Percentiles rank a stretch among this genome's conserved stretches.
Conservation (phyloP, 1,140 invertebrate species). For the Lithobius niger region DNA sequence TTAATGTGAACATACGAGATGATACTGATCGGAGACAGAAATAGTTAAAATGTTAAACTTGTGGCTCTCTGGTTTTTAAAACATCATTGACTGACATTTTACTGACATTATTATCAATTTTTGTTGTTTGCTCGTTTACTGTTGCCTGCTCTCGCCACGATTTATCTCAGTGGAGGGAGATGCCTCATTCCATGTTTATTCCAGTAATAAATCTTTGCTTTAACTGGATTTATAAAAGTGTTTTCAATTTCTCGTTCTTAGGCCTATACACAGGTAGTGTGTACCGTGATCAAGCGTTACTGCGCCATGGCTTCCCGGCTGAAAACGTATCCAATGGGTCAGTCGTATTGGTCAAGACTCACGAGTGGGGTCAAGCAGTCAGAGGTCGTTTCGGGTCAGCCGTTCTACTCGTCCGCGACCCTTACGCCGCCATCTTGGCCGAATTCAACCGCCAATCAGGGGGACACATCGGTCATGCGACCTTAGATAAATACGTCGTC, state of each 20-base stretch:
- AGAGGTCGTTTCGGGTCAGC: constrained; percentile 46
- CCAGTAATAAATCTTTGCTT: too few species aligned
- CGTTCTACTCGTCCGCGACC: constrained; percentile 52
- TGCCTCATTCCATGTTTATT: too few species aligned
- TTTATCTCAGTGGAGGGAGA: too few species aligned
- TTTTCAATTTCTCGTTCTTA: constrained; percentile 26
- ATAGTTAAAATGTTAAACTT: too few species aligned
- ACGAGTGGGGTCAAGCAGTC: constrained; percentile 49
- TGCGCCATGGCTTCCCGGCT: constrained; percentile 60
- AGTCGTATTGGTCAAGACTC: constrained; percentile 64
- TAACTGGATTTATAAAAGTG: too few species aligned
- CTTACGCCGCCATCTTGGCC: constrained; percentile 51
- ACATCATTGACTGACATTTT: too few species aligned
- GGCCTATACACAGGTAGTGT: constrained; percentile 58
- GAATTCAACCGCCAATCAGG: constrained; percentile 56
- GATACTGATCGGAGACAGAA: too few species aligned
- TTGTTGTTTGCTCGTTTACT: too few species aligned
- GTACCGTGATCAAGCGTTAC: constrained; percentile 57
- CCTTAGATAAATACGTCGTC: constrained; percentile 44
- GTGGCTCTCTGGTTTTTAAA: too few species aligned
- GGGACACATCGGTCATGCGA: constrained; percentile 53
- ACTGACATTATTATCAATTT: too few species aligned
- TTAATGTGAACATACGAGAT: too few species aligned
- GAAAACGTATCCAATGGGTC: constrained; percentile 58
- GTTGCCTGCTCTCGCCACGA: too few species aligned